These are phyloP conservation scores for Rugalucina vietnamica DNA, from an alignment of 2,888 invertebrate species.

Conservation along the genomic window DNA sequence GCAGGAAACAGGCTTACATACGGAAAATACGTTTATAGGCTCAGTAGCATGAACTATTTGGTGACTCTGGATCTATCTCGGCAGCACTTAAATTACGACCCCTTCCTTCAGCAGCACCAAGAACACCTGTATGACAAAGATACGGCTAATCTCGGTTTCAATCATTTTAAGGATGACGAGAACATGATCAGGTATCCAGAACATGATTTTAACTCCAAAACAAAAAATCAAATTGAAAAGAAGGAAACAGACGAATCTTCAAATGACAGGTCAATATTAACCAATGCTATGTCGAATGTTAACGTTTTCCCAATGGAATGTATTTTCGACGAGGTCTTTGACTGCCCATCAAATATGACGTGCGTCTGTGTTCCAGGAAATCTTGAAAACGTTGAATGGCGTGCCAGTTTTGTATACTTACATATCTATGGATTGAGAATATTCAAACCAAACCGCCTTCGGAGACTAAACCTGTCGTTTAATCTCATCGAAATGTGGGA, in stretches of 20 bases:
- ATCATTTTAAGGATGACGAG: too few species aligned
- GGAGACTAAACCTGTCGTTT: constrained; percentile 41
- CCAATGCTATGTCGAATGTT: too few species aligned
- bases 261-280: too few species aligned
- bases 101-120: constrained; percentile 34
- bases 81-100: constrained; percentile 53
- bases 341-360: not conserved
- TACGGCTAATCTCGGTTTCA: too few species aligned
- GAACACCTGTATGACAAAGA: not conserved
- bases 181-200: too few species aligned
- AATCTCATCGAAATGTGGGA: constrained; percentile 46
- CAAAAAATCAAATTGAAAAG: too few species aligned
- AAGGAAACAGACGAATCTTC: too few species aligned
- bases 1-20: constrained; percentile 46
- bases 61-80: constrained; percentile 37
- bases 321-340: too few species aligned
- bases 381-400: constrained; percentile 14
- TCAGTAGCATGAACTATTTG: constrained; percentile 12
- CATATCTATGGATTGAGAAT: not conserved
- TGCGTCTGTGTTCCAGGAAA: not conserved
- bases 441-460: constrained; percentile 20
- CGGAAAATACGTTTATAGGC: constrained; percentile 22
- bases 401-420: constrained; percentile 40
- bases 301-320: too few species aligned
- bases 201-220: too few species aligned